phyloP scores from a whole-genome alignment of 1,140 invertebrate genomes.

The Centruroides sculpturatus region DNA sequence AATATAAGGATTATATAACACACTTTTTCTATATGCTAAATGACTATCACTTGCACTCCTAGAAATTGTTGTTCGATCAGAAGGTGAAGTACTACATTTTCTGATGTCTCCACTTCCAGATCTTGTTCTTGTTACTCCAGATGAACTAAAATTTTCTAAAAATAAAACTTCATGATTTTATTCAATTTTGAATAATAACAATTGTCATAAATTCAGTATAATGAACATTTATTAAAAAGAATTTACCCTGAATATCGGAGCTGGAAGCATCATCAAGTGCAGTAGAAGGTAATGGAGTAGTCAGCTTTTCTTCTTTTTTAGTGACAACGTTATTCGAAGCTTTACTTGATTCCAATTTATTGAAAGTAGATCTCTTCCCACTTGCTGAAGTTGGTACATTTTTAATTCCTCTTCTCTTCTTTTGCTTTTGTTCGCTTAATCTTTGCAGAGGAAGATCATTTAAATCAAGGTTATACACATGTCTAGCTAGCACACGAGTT shows the following conservation, averaged over 20 bases:
- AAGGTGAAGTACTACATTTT: not conserved
- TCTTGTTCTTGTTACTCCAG: slow-evolving; percentile 4
- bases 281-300: slow-evolving; percentile 16
- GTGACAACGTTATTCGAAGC: not conserved
- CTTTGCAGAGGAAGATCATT: slow-evolving; percentile 74
- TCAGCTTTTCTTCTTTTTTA: not conserved
- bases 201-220: no score
- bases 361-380: not conserved
- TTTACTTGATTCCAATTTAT: not conserved
- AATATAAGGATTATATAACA: no score
- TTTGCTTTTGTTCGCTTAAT: slow-evolving; percentile 65
- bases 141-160: no score
- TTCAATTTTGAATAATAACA: no score
- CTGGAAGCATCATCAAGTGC: not conserved
- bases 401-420: slow-evolving; percentile 37
- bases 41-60: slow-evolving; percentile 7
- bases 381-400: not conserved
- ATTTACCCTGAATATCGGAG: no score
- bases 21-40: no score
- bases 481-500: slow-evolving; percentile 76
- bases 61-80: not conserved
- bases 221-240: no score
- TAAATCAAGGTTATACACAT: slow-evolving; percentile 84
- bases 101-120: slow-evolving; percentile 11
- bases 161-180: no score